Evolutionary conservation across 2,113 vertebrate species (phyloP), one percentile per base, ranked within the genome.

Genomic region (Oceanites oceanicus): DNA sequence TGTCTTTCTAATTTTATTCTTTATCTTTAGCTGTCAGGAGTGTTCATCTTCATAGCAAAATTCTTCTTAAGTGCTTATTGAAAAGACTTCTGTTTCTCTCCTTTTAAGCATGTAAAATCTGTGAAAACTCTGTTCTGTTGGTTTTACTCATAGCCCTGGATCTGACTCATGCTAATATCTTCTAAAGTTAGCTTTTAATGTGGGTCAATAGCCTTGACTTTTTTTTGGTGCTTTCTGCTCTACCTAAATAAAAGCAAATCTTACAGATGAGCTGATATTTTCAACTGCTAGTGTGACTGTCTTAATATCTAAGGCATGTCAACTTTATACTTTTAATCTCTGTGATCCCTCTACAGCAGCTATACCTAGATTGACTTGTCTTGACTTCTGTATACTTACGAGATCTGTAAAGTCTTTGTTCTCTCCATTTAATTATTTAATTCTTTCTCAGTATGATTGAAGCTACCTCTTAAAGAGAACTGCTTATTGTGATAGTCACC

Each of bases 261-360:
- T 22, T 75, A 55, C 17, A 92, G 38, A 75, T 50, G 38, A 56
- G 21, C 10, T 53, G 49, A 8, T 52, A 83, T 42, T 95, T 86
- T 90, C 47, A 77, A 62, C 18, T 94, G 40, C 40, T 34, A 75
- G 29, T 83, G 45, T 58, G 34, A 83, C 55, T 66, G 44, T 79
- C 84, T 97, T 90, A 74, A 80, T 49, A 94, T 85, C 72, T 88
- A 76, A 87, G 53, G 20, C 59, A 32, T 26, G 61, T 71, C 82
- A 93, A 53, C 97, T 96, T 93, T 94, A 81, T 47, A 83, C n/a
- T 95, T 95, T 97, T 88, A n/a, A 95, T 96, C 65, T 96, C 47
- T 95, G 74, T 40, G 12, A 97, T 92, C 53, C 59, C 14, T 86
- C 68, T 92, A 55, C 21, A 94, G 92, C 84, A 95, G 90, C 90